Conservation (phyloP, 2,797 vertebrate species). For the Cyclopterus lumpus region DNA sequence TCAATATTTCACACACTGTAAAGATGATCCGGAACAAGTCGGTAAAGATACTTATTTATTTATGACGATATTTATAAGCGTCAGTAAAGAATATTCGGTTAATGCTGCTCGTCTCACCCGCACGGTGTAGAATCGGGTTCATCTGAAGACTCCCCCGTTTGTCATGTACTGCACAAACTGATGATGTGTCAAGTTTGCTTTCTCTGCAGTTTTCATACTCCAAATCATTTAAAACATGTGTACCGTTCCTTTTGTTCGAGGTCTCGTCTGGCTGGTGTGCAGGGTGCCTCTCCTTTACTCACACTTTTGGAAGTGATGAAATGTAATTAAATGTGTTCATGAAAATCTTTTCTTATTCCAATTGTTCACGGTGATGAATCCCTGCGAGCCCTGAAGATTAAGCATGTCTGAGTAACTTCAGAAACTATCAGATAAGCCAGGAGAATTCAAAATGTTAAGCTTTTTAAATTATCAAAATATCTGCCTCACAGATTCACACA, state of each 20-base stretch:
- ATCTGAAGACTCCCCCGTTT: not conserved
- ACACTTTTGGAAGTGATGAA: conserved; percentile 27
- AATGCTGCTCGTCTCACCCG: not conserved
- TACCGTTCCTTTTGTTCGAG: conserved; percentile 24
- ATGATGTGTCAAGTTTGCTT: not conserved
- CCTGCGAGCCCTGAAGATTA: conserved; percentile 40
- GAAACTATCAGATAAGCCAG: conserved; percentile 41
- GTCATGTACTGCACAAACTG: not conserved
- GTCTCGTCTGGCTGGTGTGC: not conserved
- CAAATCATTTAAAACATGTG: not conserved
- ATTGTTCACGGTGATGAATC: conserved; percentile 48
- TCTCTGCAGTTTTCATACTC: conserved; percentile 12
- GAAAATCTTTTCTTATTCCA: conserved; percentile 37
- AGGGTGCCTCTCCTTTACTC: not conserved
- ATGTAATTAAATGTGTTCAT: conserved; percentile 53
- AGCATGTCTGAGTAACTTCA: conserved; percentile 34
- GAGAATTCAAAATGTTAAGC: conserved; percentile 35
- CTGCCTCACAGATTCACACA: conserved; percentile 46
- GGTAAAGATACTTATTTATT: no score
- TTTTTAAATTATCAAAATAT: conserved; percentile 49
- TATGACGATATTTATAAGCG: not conserved
- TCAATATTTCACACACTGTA: not conserved
- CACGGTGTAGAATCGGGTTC: conserved; percentile 1
- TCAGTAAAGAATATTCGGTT: not conserved
- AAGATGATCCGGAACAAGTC: not conserved